Base-by-base conservation (phyloP, 2,888 invertebrate genomes). In the Dolomedes plantarius region DNA sequence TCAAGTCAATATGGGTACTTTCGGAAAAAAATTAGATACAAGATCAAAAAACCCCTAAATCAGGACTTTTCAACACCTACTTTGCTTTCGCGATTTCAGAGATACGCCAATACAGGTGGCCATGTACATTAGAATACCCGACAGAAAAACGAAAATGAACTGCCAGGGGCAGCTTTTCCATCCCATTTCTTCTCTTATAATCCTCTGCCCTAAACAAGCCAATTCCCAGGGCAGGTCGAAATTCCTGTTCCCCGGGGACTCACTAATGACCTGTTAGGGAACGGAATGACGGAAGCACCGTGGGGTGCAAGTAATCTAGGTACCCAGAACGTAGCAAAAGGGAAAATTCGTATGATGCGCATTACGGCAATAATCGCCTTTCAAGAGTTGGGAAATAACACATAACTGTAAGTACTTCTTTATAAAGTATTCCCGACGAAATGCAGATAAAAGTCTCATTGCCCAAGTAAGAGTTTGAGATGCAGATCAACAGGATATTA, bases 231-330 rank as follows among this genome's bases (percentile, higher is more conserved):
- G 9, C 6, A 56, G 2, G 56, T 3, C 5, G 56, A 23, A 56
- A 56, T 2, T 23, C 56, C 19, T 23, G 6, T 3, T 56, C 23
- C 56, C 72, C n/a, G 19, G 72, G 23, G 56, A n/a, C 31, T 31
- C 29, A 27, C 27, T 72, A 72, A 31, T 41, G 29, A 28, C 72
- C 72, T 31, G 68, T n/a, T 32, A 27, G 75, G 76, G 76, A 31
- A 16, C 28, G 29, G 67, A 41, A 62, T 69, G 64, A 39, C 56
- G 56, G 23, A 28, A 28, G 32, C 32, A 74, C 56, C 65, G 75
- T 39, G 29, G 75, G 46, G 46, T 75, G 81, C 41, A 50, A 73
- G 11, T 56, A 56, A 23, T 23, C 56, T 23, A 56, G 56, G 56
- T 56, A 23, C n/a, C 6, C 50, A 19, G 28, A 32, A 28, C 27